Base-by-base conservation (phyloP, 2,113 vertebrate genomes). In the Tenrec ecaudatus region DNA sequence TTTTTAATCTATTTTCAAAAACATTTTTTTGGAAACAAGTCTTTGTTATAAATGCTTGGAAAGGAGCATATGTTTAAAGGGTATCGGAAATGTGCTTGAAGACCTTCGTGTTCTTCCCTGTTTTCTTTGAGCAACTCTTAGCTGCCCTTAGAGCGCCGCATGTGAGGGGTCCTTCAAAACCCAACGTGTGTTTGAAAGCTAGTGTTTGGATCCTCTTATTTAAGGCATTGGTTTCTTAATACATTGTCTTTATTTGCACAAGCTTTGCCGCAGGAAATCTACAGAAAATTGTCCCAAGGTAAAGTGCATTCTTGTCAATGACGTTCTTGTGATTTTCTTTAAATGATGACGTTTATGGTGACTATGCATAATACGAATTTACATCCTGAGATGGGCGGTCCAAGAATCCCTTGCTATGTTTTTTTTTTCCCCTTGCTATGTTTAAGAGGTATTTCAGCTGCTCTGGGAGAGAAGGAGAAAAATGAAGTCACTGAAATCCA, bases 201-300 rank as follows among this genome's bases (percentile, higher is more conserved):
- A 94, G 93, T 96, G 80, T 97, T 97, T 97, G 95, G 82, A 88
- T 97, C 94, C 25, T 89, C 96, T 95, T 97, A 82, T 95, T 58
- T n/a, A 95, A 96, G 93, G 6, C 98, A 66, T 88, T 95, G 95
- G 91, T 97, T 94, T 98, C 93, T 98, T 98, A 98, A 98, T 98
- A 94, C 97, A 97, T 96, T 98, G 97, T 98, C 98, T 98, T 97
- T 98, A 94, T 98, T 98, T 98, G 97, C 95, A 93, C 98, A 98
- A 98, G 98, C 98, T 98, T 98, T 98, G 98, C 98, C 98, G 0
- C 98, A 98, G 98, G 98, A 98, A 98, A 96, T 97, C 98, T 98
- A 96, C 98, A 98, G 98, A 98, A 97, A 98, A 96, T 98, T 98
- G 98, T 98, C 97, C 98, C 89, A 98, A 98, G 98, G 98, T 98